phyloP scores from a whole-genome alignment of 64 coral and sea anemone genomes.

The Stichodactyla mertensii region DNA sequence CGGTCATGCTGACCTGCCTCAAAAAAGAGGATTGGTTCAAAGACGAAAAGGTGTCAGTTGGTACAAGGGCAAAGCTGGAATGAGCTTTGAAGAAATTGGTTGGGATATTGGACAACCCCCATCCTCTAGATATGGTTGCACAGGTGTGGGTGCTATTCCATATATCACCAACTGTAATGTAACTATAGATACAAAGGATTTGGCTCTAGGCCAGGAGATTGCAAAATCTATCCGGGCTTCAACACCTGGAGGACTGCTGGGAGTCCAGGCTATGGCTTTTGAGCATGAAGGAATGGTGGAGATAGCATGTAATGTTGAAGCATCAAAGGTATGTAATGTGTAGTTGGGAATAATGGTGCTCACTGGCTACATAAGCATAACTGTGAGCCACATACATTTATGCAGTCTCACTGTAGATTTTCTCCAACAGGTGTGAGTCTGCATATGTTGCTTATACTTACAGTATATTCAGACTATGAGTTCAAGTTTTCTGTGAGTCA shows the following conservation, averaged over 20 bases:
- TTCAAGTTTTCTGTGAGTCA: too few species aligned
- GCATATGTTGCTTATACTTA: too few species aligned
- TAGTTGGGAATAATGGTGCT: neutral
- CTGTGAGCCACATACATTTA: too few species aligned
- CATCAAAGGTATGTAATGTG: conserved; percentile 47
- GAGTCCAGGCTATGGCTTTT: conserved; percentile 95
- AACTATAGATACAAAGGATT: conserved; percentile 71
- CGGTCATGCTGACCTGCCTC: conserved; percentile 71
- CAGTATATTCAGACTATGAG: too few species aligned
- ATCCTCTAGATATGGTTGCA: conserved; percentile 69
- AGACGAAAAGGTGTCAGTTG: conserved; percentile 78
- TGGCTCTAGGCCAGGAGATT: conserved; percentile 69
- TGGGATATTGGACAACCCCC: conserved; percentile 76
- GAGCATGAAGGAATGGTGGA: conserved; percentile 83
- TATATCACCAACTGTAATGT: conserved; percentile 96
- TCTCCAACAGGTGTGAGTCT: neutral
- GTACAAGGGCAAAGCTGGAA: conserved; percentile 75
- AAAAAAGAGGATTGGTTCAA: conserved; percentile 65
- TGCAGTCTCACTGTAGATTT: neutral
- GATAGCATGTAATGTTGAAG: conserved; percentile 98
- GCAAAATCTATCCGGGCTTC: conserved; percentile 71
- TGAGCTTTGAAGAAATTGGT: conserved; percentile 56
- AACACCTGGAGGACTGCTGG: conserved; percentile 65
- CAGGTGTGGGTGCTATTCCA: conserved; percentile 86
- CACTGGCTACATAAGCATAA: too few species aligned